A percentile compares a stretch with the other conserved stretches of the same genome.
Conservation (phyloP, 1,140 invertebrate genomes). For the Augochlora pura region DNA sequence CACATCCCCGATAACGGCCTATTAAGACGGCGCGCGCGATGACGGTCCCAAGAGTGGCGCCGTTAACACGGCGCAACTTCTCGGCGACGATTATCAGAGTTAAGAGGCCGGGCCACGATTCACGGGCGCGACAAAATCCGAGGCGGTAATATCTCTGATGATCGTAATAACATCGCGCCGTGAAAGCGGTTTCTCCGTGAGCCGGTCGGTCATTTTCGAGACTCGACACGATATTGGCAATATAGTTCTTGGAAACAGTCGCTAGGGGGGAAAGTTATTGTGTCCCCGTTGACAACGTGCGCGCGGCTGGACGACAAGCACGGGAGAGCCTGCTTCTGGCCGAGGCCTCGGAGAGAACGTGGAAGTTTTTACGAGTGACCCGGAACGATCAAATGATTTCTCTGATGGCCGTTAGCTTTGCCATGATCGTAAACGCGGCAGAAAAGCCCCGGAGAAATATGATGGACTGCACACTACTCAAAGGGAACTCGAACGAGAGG, state of each 20-base stretch:
- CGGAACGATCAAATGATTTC: constrained; percentile 24
- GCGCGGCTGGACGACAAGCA: constrained; percentile 16
- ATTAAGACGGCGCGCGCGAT: not conserved
- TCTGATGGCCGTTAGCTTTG: constrained; percentile 3
- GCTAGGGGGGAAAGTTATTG: not conserved
- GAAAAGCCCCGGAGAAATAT: constrained; percentile 1
- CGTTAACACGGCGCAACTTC: not conserved
- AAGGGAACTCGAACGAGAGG: not conserved
- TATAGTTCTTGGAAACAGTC: constrained; percentile 20
- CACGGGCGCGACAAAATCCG: not conserved
- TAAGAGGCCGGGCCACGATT: not conserved
- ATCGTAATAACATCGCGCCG: constrained; percentile 13
- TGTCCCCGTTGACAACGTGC: not conserved
- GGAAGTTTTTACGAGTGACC: constrained; percentile 12
- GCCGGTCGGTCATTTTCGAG: constrained; percentile 4
- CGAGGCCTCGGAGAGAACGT: not conserved
- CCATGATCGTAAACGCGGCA: constrained; percentile 8
- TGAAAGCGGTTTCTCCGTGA: not conserved
- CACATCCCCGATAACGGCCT: not conserved
- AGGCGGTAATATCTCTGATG: not conserved
- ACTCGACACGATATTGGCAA: constrained; percentile 30
- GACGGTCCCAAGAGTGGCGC: not conserved
- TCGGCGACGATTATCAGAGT: not conserved
- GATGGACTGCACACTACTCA: not conserved
- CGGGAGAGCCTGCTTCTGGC: no score